A percentile compares a stretch with the other conserved stretches of the same genome.
Conservation (phyloP, 2,113 vertebrate species). For the Cyanoramphus novaezelandiae region DNA sequence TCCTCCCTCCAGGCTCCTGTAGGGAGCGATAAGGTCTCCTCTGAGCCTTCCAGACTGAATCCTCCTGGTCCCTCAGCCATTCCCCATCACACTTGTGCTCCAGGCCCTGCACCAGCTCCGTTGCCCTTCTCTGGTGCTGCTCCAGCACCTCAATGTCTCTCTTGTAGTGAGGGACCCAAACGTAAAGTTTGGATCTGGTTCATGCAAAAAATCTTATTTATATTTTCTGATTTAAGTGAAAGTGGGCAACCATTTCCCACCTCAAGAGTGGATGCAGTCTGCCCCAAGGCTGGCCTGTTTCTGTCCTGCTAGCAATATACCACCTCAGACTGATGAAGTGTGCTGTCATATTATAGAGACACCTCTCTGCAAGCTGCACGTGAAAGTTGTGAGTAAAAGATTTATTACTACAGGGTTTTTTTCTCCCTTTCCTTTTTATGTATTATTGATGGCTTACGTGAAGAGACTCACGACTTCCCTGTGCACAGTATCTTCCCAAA, state of each 20-base stretch:
- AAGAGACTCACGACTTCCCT: neutral
- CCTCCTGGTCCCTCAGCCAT: neutral
- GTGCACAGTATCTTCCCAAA: neutral
- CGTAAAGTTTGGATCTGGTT: neutral
- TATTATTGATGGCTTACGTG: neutral
- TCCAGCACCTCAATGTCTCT: neutral
- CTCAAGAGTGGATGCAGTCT: neutral
- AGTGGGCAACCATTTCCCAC: fast-evolving
- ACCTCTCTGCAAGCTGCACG: neutral
- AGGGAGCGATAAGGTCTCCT: neutral
- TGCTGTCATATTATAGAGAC: neutral
- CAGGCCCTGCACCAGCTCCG: neutral
- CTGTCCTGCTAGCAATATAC: neutral
- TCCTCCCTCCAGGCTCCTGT: too few species aligned
- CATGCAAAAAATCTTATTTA: neutral
- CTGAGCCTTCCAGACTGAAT: neutral
- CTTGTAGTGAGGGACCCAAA: neutral
- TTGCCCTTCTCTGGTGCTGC: neutral
- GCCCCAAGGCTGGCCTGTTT: neutral
- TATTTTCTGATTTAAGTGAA: neutral
- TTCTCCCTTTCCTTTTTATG: neutral
- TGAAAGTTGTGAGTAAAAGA: neutral
- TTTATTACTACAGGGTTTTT: neutral
- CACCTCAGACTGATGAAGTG: neutral
- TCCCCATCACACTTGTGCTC: neutral